These are phyloP conservation scores for Chirona hameri DNA, from an alignment of 2,888 invertebrate genomes.

Conservation along the genomic window DNA sequence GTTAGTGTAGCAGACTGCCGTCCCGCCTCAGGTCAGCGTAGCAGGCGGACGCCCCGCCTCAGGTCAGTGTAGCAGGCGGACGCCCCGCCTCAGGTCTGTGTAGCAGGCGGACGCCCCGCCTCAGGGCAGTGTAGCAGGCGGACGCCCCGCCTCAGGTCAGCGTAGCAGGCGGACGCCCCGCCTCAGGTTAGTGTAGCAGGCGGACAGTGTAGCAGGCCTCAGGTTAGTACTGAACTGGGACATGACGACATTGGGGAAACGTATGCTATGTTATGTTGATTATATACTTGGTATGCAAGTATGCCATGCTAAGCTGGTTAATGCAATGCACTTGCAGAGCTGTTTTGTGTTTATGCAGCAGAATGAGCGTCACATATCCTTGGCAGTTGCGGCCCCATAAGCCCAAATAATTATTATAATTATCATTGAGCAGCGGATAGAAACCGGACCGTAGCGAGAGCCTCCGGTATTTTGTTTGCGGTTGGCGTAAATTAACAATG, in stretches of 20 bases:
- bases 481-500: neutral
- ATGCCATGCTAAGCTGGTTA: too few relatives aligned
- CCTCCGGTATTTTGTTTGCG: neutral
- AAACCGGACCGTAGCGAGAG: neutral
- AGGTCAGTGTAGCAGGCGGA: too few relatives aligned
- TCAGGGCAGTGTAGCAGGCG: too few relatives aligned
- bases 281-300: too few relatives aligned
- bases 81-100: too few relatives aligned
- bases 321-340: neutral
- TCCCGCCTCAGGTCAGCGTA: too few relatives aligned
- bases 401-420: neutral
- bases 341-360: neutral
- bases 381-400: neutral
- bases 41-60: too few relatives aligned
- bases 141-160: too few relatives aligned
- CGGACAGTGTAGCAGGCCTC: too few relatives aligned
- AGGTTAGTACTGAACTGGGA: neutral
- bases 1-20: neutral
- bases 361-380: neutral
- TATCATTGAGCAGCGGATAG: neutral
- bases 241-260: too few relatives aligned
- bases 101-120: neutral
- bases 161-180: neutral
- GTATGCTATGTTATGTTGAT: too few relatives aligned
- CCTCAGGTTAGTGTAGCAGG: too few relatives aligned